Conservation (phyloP, 1,140 invertebrate species). For the Maniola jurtina region DNA sequence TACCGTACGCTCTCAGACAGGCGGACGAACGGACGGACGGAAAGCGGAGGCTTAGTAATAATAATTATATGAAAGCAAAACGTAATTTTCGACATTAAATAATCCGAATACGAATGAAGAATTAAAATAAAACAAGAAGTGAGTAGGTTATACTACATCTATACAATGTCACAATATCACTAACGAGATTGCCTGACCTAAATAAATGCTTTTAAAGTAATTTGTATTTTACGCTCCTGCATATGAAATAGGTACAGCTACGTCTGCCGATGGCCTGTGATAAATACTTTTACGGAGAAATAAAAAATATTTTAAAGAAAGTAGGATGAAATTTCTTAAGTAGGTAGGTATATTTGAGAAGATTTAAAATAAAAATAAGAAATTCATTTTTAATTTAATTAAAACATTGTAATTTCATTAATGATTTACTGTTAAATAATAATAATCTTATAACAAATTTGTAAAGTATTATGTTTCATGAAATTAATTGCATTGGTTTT, state of each 20-base stretch:
- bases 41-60: too few relatives aligned
- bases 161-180: slow-evolving; percentile 29
- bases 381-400: too few relatives aligned
- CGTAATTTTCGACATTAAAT: neutral
- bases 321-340: neutral
- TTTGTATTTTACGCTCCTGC: slow-evolving; percentile 30
- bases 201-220: slow-evolving; percentile 39
- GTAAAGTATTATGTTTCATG: too few relatives aligned
- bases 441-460: too few relatives aligned
- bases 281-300: slow-evolving; percentile 16
- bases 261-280: slow-evolving; percentile 20
- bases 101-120: neutral
- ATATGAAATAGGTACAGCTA: slow-evolving; percentile 24
- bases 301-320: slow-evolving; percentile 6
- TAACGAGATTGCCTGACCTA: slow-evolving; percentile 39
- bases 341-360: neutral
- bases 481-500: too few relatives aligned
- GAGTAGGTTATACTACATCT: slow-evolving; percentile 4
- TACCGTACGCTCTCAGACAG: too few relatives aligned
- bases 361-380: too few relatives aligned
- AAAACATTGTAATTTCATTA: too few relatives aligned
- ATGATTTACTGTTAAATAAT: too few relatives aligned
- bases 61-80: neutral
- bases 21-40: too few relatives aligned
- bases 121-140: slow-evolving; percentile 17